These are phyloP conservation scores for Cremastinae sp. DNA, from an alignment of 2,888 invertebrate genomes.

Conservation along the genomic window DNA sequence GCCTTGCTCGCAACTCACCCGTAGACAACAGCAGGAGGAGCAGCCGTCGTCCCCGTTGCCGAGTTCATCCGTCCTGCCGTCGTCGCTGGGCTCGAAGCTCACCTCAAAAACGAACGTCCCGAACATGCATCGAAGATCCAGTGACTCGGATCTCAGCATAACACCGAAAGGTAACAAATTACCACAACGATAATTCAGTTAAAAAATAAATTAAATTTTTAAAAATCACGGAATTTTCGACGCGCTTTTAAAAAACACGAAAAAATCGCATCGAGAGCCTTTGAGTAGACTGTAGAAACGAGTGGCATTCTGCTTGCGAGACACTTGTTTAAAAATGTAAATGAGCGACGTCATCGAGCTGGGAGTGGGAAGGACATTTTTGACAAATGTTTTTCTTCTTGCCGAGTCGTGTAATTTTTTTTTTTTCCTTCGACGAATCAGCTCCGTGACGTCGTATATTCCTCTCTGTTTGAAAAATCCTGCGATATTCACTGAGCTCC, in stretches of 20 bases:
- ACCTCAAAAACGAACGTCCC: conserved; percentile 71
- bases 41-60: conserved; percentile 59
- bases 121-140: conserved; percentile 89
- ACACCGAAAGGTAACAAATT: conserved; percentile 91
- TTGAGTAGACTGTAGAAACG: not conserved
- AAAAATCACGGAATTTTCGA: conserved; percentile 22
- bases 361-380: not conserved
- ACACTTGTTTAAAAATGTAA: not conserved
- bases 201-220: not conserved
- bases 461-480: not conserved
- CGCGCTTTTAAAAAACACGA: not conserved
- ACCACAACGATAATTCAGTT: too few relatives aligned
- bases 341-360: not conserved
- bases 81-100: conserved; percentile 82
- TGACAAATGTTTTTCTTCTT: too few relatives aligned
- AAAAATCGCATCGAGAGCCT: conserved; percentile 26
- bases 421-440: not conserved
- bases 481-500: too few relatives aligned
- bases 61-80: conserved; percentile 58
- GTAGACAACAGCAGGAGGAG: conserved; percentile 75
- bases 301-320: too few relatives aligned
- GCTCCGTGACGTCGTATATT: not conserved
- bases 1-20: conserved; percentile 77
- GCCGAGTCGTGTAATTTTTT: not conserved
- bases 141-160: conserved; percentile 95